A percentile compares a stretch with the other conserved stretches of the same genome.
Conservation (phyloP, 2,113 vertebrate genomes). For the Propithecus coquereli region DNA sequence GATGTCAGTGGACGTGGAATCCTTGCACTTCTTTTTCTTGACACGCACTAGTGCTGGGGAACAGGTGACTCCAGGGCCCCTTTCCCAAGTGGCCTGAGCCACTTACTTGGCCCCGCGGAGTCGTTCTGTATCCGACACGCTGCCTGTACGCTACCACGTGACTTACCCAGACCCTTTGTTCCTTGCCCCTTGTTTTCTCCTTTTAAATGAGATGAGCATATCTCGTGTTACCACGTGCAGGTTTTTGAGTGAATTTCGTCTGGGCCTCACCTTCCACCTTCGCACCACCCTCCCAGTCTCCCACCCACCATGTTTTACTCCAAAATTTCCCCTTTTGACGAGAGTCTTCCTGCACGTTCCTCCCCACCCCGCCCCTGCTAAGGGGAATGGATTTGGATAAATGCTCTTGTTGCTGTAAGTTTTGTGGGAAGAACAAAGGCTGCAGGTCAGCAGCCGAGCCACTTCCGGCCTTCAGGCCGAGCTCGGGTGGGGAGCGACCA, state of each 20-base stretch:
- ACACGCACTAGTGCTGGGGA: neutral
- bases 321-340: neutral
- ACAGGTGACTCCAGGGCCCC: neutral
- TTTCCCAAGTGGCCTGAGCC: neutral
- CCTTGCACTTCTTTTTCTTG: neutral
- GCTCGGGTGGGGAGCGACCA: fast-evolving
- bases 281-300: neutral
- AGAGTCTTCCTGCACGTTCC: neutral
- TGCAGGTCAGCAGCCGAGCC: no score
- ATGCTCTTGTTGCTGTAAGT: fast-evolving
- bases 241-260: neutral
- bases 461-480: fast-evolving
- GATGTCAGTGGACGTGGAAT: neutral
- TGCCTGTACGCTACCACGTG: neutral
- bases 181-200: neutral
- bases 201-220: neutral
- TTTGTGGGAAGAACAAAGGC: neutral
- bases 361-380: fast-evolving
- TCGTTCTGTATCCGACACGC: neutral
- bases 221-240: neutral
- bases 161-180: neutral
- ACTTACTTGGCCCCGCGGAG: neutral
- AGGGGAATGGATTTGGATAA: neutral
- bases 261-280: neutral
- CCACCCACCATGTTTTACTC: fast-evolving